Evolutionary conservation across 2,888 invertebrate species (phyloP).

Genomic region (Lucinisca nassula): DNA sequence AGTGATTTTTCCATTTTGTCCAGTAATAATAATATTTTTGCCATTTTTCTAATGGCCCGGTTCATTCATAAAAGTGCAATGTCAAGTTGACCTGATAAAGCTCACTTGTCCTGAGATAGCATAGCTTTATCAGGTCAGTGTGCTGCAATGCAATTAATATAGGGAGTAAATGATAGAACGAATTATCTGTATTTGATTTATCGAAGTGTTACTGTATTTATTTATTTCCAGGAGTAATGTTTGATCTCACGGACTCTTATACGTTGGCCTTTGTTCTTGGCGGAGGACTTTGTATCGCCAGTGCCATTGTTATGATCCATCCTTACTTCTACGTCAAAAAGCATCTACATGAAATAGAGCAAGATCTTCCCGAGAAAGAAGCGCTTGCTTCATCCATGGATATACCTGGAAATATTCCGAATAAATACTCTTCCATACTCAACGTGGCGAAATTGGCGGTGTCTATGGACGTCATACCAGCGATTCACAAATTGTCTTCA

Average conservation of each 20-base stretch:
- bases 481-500: background rate
- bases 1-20: too few species aligned
- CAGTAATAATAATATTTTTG: too few species aligned
- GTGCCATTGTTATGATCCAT: slow-evolving; percentile 66
- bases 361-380: slow-evolving; percentile 40
- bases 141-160: too few species aligned
- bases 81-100: too few species aligned
- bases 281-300: slow-evolving; percentile 57
- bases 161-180: too few species aligned
- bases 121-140: too few species aligned
- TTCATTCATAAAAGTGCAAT: too few species aligned
- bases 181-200: too few species aligned
- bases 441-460: slow-evolving; percentile 50
- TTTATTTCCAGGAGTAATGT: slow-evolving; percentile 71
- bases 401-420: background rate
- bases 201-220: too few species aligned
- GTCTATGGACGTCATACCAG: slow-evolving; percentile 56
- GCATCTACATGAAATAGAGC: slow-evolving; percentile 22
- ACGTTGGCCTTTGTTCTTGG: slow-evolving; percentile 66
- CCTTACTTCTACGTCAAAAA: slow-evolving; percentile 61
- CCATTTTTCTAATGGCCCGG: too few species aligned
- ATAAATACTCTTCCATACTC: slow-evolving; percentile 43
- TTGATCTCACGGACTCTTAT: slow-evolving; percentile 68
- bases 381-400: slow-evolving; percentile 48
- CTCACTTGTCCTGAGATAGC: too few species aligned